Evolutionary conservation across 2,888 invertebrate genomes (phyloP).

Genomic region (Mechanitis messenoides): DNA sequence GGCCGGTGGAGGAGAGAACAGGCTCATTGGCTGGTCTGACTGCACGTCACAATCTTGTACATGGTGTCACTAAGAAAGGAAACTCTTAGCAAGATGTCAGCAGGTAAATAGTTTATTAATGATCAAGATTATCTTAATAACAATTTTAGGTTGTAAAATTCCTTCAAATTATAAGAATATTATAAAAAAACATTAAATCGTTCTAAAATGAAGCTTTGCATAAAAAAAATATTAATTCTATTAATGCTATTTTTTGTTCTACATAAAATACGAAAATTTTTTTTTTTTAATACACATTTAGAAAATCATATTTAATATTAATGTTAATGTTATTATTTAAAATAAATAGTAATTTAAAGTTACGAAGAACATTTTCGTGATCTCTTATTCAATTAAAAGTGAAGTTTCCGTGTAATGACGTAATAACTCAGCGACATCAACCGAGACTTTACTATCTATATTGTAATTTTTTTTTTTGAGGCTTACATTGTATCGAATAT

Average conservation of each 20-base stretch:
- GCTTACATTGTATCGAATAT: no score
- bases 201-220: not conserved
- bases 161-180: no score
- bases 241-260: no score
- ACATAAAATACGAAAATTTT: no score
- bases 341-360: no score
- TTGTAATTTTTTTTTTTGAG: no score
- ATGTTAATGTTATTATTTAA: no score
- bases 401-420: conserved; percentile 28
- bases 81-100: conserved; percentile 57
- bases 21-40: conserved; percentile 44
- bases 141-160: not conserved
- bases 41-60: conserved; percentile 45
- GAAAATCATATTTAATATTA: no score
- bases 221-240: no score
- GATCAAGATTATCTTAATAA: not conserved
- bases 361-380: conserved; percentile 10
- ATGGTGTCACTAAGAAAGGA: conserved; percentile 42
- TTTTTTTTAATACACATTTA: no score
- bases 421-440: conserved; percentile 22
- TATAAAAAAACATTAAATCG: no score
- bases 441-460: conserved; percentile 12
- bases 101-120: conserved; percentile 49
- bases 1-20: conserved; percentile 56
- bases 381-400: conserved; percentile 27